phyloP scores from a whole-genome alignment of 2,797 vertebrate genomes.

The Hippopotamyrus pictus region DNA sequence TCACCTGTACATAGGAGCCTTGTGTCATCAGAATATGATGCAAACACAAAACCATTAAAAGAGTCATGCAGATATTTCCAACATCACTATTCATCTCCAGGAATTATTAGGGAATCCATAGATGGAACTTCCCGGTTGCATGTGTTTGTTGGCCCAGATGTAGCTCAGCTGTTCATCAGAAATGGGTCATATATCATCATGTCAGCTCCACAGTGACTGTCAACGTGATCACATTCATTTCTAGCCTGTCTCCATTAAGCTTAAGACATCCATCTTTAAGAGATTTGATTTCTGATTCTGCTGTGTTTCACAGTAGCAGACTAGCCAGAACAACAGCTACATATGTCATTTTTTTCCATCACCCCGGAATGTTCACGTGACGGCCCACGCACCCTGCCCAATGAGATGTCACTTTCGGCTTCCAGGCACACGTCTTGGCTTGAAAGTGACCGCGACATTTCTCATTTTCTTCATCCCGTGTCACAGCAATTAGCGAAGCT shows the following conservation, averaged over 20 bases:
- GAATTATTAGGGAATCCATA: not conserved
- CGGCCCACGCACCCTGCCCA: not conserved
- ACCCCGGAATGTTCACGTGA: not conserved
- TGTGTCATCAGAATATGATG: not conserved
- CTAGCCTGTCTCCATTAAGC: not conserved
- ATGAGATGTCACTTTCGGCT: not conserved
- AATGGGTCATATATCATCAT: not conserved
- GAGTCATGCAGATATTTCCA: not conserved
- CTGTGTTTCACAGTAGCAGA: not conserved
- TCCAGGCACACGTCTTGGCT: not conserved
- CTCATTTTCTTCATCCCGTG: conserved; percentile 36
- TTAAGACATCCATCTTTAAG: not conserved
- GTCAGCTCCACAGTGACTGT: not conserved
- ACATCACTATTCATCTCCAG: not conserved
- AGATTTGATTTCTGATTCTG: not conserved
- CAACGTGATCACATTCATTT: not conserved
- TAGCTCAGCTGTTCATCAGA: not conserved
- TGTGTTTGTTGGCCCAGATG: not conserved
- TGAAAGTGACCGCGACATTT: conserved; percentile 29
- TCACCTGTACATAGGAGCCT: not conserved
- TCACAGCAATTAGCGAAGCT: conserved; percentile 79
- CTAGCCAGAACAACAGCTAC: not conserved
- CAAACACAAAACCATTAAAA: not conserved
- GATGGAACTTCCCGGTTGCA: not conserved
- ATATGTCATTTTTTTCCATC: not conserved